These are phyloP conservation scores for Potamilus streckersoni DNA, from an alignment of 1,140 invertebrate genomes.

Conservation along the genomic window DNA sequence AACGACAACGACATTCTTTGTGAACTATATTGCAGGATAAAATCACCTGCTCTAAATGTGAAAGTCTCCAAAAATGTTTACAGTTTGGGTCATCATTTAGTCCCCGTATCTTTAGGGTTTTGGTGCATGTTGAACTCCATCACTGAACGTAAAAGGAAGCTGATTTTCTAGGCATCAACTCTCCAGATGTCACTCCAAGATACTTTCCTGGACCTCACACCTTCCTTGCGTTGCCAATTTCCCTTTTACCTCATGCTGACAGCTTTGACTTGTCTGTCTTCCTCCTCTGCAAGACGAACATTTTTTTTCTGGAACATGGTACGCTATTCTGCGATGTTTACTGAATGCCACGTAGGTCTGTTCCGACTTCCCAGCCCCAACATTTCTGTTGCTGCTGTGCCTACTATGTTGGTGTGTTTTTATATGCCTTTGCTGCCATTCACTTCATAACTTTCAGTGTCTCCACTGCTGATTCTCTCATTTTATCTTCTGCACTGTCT, in stretches of 20 bases:
- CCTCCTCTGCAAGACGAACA: neutral
- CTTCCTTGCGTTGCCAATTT: slow-evolving; percentile 17
- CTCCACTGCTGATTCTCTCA: too few relatives aligned
- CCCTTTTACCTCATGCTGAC: slow-evolving; percentile 8
- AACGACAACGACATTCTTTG: slow-evolving; percentile 6
- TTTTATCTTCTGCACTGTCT: too few relatives aligned
- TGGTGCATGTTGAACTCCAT: slow-evolving; percentile 11
- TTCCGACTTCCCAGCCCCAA: slow-evolving; percentile 7
- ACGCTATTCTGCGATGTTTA: neutral
- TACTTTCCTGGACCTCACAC: slow-evolving; percentile 2
- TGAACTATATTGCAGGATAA: slow-evolving; percentile 9
- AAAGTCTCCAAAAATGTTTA: slow-evolving; percentile 13
- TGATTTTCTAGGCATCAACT: neutral
- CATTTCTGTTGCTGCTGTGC: neutral
- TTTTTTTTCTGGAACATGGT: slow-evolving; percentile 8
- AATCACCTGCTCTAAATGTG: slow-evolving; percentile 10
- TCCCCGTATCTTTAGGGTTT: slow-evolving; percentile 3
- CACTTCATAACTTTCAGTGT: too few relatives aligned
- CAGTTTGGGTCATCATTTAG: slow-evolving; percentile 7
- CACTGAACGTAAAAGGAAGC: slow-evolving; percentile 12
- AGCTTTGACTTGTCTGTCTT: slow-evolving; percentile 1
- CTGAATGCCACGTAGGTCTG: neutral
- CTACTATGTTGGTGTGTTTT: slow-evolving; percentile 14
- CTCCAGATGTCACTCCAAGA: slow-evolving; percentile 11
- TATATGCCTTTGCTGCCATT: neutral